Evolutionary conservation across 2,113 vertebrate genomes (phyloP), one percentile per base, ranked within the genome.

Genomic region (Hippocampus comes): DNA sequence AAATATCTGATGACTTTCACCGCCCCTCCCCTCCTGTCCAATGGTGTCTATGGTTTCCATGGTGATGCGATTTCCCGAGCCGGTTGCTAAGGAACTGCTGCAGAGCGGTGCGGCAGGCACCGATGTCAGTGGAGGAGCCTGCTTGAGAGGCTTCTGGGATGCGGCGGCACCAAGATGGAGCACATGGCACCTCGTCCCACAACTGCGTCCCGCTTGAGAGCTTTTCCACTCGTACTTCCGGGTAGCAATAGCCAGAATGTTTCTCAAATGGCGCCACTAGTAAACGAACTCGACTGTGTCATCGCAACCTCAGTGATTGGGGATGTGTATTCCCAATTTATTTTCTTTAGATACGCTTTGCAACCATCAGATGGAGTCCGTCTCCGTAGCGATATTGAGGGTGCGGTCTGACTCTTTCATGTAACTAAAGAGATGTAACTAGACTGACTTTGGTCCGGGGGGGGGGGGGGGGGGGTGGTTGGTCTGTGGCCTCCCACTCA

Each of bases 41-140:
- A 74, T 75, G 1, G 92, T 96, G 95, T 95, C 94, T 88, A 71
- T 95, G 1, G 92, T 96, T 95, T 95, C 94, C 89, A 72, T 96
- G 94, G 93, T 86, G 92, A 96, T 93, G 86, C 84, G 89, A 76
- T 94, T 94, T 93, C 91, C 92, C 88, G 90, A 82, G 84, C 73
- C 25, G 90, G 97, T 99, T 98, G 95, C 96, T 95, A 95, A 92
- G 97, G 81, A 95, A 95, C 96, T 92, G 91, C 92, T 18, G 87
- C 91, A 94, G 91, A 92, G 90, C 88, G 49, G 81, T 89, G 90
- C 92, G 87, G 82, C 69, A 89, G 63, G 12, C 60, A 34, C 86
- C 92, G 92, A 92, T 94, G 93, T 95, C 76, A 82, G 79, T 65
- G 56, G 72, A 85, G 15, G 15, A 73, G 73, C 41, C 21, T 64